phyloP scores from a whole-genome alignment of 2,113 vertebrate species.

The Lampris megalopsis region DNA sequence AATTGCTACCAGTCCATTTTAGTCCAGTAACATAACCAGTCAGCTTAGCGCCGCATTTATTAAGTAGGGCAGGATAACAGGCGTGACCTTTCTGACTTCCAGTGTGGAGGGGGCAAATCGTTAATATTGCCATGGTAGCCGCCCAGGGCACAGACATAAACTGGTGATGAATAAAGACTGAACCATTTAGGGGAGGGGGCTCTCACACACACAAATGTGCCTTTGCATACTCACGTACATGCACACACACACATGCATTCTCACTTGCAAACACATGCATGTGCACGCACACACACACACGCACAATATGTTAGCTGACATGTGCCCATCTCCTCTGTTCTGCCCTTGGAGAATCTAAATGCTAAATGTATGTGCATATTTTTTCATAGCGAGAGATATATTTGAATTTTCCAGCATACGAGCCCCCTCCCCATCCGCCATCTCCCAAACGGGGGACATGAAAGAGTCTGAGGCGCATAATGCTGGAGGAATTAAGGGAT shows the following conservation, averaged over 20 bases:
- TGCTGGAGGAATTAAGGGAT: conserved; percentile 94
- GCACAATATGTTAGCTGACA: conserved; percentile 83
- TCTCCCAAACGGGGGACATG: conserved; percentile 87
- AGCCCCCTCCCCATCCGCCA: conserved; percentile 55
- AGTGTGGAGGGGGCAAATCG: conserved; percentile 63
- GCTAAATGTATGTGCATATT: conserved; percentile 99
- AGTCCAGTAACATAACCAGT: conserved; percentile 53
- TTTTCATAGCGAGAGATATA: conserved; percentile 94
- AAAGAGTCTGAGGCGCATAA: conserved; percentile 98
- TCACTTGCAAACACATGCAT: conserved; percentile 82
- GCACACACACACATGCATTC: conserved; percentile 82
- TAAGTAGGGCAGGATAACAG: conserved; percentile 68
- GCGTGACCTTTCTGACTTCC: conserved; percentile 79
- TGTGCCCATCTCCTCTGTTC: conserved; percentile 91
- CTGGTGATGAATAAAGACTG: conserved; percentile 89
- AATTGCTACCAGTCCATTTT: not conserved
- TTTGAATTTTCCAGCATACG: conserved; percentile 91
- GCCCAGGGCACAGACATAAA: conserved; percentile 87
- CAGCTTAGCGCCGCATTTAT: conserved; percentile 64
- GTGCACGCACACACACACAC: conserved; percentile 77
- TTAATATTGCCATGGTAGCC: conserved; percentile 79
- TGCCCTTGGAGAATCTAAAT: conserved; percentile 95
- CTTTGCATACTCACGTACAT: conserved; percentile 82
- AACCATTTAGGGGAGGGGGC: conserved; percentile 88
- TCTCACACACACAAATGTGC: conserved; percentile 80